Conservation (phyloP, 2,113 vertebrate species). For the Rhynchomys soricoides region DNA sequence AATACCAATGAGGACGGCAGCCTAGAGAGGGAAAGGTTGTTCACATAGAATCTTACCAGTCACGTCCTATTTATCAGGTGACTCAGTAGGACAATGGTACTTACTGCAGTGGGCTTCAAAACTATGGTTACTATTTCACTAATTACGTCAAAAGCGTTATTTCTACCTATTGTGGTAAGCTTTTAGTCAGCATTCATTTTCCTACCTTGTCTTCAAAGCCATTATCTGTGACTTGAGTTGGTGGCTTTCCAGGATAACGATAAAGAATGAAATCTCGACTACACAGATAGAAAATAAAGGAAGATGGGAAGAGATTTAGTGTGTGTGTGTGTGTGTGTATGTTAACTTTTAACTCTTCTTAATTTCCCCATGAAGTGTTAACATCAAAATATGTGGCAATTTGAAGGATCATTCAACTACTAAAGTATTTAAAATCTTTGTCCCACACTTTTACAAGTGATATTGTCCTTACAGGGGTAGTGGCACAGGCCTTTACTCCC, state of each 20-base stretch:
- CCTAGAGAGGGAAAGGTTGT: neutral
- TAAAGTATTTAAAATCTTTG: neutral
- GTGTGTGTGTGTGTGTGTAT: neutral
- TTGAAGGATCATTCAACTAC: constrained; percentile 1
- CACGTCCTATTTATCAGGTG: neutral
- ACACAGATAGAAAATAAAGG: constrained; percentile 62
- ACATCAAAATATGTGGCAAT: neutral
- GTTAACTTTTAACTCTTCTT: neutral
- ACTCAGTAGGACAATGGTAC: neutral
- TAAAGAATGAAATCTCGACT: constrained; percentile 96
- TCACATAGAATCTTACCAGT: neutral
- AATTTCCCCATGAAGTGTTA: constrained; percentile 39
- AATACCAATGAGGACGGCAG: constrained; percentile 1
- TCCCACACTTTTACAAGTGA: neutral
- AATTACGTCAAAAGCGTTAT: constrained; percentile 1
- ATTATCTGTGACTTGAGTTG: constrained; percentile 90
- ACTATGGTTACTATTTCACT: constrained; percentile 23
- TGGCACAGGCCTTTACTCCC: too few relatives aligned
- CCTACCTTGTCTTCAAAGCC: constrained; percentile 92
- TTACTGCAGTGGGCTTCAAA: neutral
- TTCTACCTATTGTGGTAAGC: constrained; percentile 1
- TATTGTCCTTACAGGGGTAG: neutral
- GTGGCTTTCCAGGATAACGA: constrained; percentile 93
- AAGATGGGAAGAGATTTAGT: constrained; percentile 10
- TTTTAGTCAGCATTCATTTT: constrained; percentile 50